Conservation (phyloP, 2,797 vertebrate species). For the Chelidonichthys spinosus region DNA sequence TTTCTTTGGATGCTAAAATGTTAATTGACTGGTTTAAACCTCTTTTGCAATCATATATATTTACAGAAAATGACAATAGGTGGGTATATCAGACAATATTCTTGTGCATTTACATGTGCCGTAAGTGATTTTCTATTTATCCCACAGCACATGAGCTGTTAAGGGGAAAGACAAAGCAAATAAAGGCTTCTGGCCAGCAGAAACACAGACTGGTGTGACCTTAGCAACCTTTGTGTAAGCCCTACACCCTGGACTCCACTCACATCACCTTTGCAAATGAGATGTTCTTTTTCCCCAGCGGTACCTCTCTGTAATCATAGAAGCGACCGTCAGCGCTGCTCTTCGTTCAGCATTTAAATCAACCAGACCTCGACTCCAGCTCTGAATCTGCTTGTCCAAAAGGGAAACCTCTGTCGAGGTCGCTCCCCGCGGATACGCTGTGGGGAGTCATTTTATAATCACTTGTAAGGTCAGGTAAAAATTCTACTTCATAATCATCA, state of each 20-base stretch:
- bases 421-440: background rate
- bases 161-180: constrained; percentile 2
- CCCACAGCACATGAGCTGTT: background rate
- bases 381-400: background rate
- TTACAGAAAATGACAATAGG: background rate
- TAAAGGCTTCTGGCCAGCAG: constrained; percentile 13
- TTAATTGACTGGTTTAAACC: background rate
- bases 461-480: too few relatives aligned
- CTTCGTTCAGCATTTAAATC: constrained; percentile 25
- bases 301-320: background rate
- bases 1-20: constrained; percentile 2
- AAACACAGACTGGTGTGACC: constrained; percentile 11
- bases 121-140: background rate
- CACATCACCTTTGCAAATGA: background rate
- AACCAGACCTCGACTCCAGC: background rate
- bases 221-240: background rate
- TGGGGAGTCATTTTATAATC: background rate
- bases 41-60: background rate
- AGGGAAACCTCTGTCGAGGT: background rate
- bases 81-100: background rate
- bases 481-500: too few relatives aligned
- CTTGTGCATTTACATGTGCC: background rate
- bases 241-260: background rate
- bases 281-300: background rate
- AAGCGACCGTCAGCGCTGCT: background rate